These are phyloP conservation scores for Chlamydotis undulata DNA, from an alignment of 2,113 vertebrate genomes.

Conservation along the genomic window DNA sequence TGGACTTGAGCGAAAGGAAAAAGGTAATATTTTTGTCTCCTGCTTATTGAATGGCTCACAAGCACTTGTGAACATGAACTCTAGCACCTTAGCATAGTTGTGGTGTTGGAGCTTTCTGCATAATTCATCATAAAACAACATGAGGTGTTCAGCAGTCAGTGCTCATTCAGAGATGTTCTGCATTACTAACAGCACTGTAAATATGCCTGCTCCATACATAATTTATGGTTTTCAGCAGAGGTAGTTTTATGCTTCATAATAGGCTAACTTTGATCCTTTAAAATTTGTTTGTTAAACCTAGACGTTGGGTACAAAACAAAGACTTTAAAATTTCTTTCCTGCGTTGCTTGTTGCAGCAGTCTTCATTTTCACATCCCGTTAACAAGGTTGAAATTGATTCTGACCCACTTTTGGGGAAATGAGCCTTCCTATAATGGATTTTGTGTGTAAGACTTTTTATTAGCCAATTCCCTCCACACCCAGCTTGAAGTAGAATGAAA, in stretches of 20 bases:
- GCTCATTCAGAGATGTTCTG: conserved; percentile 54
- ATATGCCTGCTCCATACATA: conserved; percentile 48
- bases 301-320: conserved; percentile 42
- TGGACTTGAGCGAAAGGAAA: not conserved
- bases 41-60: conserved; percentile 27
- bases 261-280: conserved; percentile 57
- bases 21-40: conserved; percentile 18
- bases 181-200: conserved; percentile 50
- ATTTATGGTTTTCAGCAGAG: conserved; percentile 51
- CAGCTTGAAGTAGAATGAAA: conserved; percentile 34
- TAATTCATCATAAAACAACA: conserved; percentile 76
- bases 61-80: conserved; percentile 31
- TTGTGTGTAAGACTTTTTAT: conserved; percentile 57
- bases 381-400: conserved; percentile 49
- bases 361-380: not conserved
- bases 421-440: conserved; percentile 58
- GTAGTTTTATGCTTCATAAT: conserved; percentile 52
- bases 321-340: conserved; percentile 20
- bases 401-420: conserved; percentile 55
- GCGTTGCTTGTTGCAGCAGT: conserved; percentile 19
- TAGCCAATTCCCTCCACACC: conserved; percentile 57
- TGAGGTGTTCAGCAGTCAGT: conserved; percentile 46
- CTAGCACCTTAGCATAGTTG: conserved; percentile 48
- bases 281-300: conserved; percentile 39
- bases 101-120: conserved; percentile 50